Base-by-base conservation (phyloP, 2,888 invertebrate species). In the Conus canariensis region DNA sequence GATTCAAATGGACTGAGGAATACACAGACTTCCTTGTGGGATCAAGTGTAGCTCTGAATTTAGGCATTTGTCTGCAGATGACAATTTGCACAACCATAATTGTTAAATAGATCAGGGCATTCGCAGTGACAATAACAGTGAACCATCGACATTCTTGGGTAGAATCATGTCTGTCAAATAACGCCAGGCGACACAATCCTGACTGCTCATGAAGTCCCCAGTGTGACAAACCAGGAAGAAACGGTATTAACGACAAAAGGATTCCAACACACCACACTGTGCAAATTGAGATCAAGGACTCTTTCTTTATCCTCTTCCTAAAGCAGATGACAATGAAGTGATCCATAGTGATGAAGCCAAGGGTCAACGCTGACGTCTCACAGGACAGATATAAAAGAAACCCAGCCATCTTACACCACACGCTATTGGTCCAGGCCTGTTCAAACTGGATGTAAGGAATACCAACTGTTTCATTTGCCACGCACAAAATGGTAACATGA, bases 111-210 rank as follows among this genome's bases (percentile, higher is more conserved):
- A 90, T 30, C 9, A 94, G 60, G 67, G 95, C 93, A 91, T 96
- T 96, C 59, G 95, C 92, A 70, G 94, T 92, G 70, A 96, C 93
- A 89, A 95, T 95, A 16, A 96, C 92, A 4, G 94, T 94, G 10
- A 95, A 93, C 12, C 12, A 95, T 93, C 90, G 95, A 96, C 86
- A 95, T 95, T 95, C 95, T 95, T 10, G 96, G 96, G 16, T 95
- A 94, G 1, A 92, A 30, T 30, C 30, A 30, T 1, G 30, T 82
- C 95, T 94, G 56, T 94, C 93, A 12, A 96, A 95, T 22, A 96
- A 94, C 60, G 96, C 95, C 14, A 96, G 91, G 0, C 96, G 95
- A 91, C 96, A 96, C 1, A 96, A 95, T 6, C 92, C 93, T 0
- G 95, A 95, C 85, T 94, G 87, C 14, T 93, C 94, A 85, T 93